Evolutionary conservation across 2,113 vertebrate genomes (phyloP), one percentile per base, ranked within the genome.

Genomic region (Ancistrus triradiatus): DNA sequence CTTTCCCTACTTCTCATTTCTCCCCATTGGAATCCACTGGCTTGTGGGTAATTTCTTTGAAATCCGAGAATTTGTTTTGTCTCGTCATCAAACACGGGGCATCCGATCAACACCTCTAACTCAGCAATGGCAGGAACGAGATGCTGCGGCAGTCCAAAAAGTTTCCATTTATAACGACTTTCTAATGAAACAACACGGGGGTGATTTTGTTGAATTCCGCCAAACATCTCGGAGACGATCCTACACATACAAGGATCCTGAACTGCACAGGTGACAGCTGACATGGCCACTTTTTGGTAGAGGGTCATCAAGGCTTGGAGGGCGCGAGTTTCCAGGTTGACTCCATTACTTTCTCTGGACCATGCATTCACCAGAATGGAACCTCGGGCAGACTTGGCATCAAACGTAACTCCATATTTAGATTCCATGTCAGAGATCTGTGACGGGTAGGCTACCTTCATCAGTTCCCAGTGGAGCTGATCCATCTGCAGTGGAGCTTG

Each of bases 401-500:
- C 5, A 0, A 87, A 65, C 0, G 25, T 4, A 14, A 87, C 85
- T 1, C 63, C 67, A 43, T 83, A 89, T 31, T 79, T 83, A 0
- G 0, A 2, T 70, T 80, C 13, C 3, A 87, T 77, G 2, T 10
- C 31, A 2, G 0, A 2, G 11, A 85, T 0, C 1, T 78, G 4
- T 0, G 55, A 0, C 2, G 0, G 0, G 27, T 0, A 72, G 1
- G 27, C 35, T 0, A 1, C n/a, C 0, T 0, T 68, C 1, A 88
- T 44, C 35, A 49, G 7, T 1, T 17, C 9, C 83, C 79, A 87
- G 55, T 2, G 1, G 7, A 0, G 4, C 2, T 58, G 0, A 6
- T 69, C 55, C 37, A 86, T 68, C 47, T 17, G 27, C 0, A 86
- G 0, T 2, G 79, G 73, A 15, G 9, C 6, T 0, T 69, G 31